Evolutionary conservation across 2,797 vertebrate genomes (phyloP), one percentile per base, ranked within the genome.

Genomic region (Alfaro cultratus): DNA sequence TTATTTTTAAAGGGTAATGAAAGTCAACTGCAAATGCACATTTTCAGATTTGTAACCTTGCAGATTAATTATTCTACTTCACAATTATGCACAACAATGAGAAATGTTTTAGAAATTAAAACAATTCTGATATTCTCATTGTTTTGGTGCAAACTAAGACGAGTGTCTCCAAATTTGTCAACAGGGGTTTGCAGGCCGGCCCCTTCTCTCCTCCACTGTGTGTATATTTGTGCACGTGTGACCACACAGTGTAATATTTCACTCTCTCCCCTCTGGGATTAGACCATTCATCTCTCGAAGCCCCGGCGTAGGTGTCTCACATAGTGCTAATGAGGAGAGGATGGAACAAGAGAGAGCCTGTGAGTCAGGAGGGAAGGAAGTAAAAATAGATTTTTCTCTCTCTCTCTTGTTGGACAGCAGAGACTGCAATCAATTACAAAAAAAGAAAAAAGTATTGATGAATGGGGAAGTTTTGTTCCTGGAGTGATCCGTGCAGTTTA

Each of bases 251-350:
- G 86, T 88, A 88, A 93, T 92, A 91, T 88, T 92, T 93, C 90
- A 89, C 83, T 91, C 80, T 81, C 80, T 84, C 77, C 87, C 89
- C 85, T 83, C 83, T 83, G 91, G 91, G 90, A 93, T 93, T 86
- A 84, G 84, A 88, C 89, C 89, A 91, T 94, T 95, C 88, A 93
- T 93, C 90, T 94, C 89, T 90, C 77, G 51, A 82, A 92, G 85
- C 88, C 79, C 77, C 81, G 75, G 86, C 84, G 91, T 91, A 87
- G 89, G 90, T 92, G 93, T 92, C 88, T 92, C 83, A 88, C 86
- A 87, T 36, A 26, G 78, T 78, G 73, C 90, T 94, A 93, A 94
- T 92, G 86, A 93, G 92, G 83, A 91, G 84, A 88, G 87, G 88
- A 82, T 67, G 81, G 88, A 93, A 90, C 75, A 68, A 88, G 88